phyloP scores from a whole-genome alignment of 2,888 invertebrate species.

The Agelastica alni region DNA sequence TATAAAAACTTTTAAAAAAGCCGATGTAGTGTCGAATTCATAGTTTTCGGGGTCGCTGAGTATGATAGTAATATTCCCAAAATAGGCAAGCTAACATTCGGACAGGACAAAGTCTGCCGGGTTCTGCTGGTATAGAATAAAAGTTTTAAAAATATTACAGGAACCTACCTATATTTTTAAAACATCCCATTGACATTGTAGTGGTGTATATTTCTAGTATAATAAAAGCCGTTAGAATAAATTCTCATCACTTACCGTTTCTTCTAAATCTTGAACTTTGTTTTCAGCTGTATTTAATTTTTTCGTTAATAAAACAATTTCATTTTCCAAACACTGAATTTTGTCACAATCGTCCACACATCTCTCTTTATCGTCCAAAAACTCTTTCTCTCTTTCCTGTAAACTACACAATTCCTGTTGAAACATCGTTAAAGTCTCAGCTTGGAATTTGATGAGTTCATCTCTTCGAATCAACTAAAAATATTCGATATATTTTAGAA shows the following conservation, averaged over 20 bases:
- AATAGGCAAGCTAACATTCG: no score
- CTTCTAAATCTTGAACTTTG: conserved; percentile 43
- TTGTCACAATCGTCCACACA: conserved; percentile 34
- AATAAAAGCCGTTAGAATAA: no score
- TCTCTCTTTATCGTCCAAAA: conserved; percentile 36
- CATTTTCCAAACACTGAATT: conserved; percentile 43
- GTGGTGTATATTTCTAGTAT: no score
- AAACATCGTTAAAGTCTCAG: conserved; percentile 38
- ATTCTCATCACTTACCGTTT: conserved; percentile 49
- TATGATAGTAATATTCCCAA: no score
- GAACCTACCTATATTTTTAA: no score
- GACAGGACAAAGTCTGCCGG: no score
- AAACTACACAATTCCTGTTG: conserved; percentile 42
- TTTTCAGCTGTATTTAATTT: conserved; percentile 31
- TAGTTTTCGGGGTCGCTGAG: no score
- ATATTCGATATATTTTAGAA: neutral
- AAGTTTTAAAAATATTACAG: no score
- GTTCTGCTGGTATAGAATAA: no score
- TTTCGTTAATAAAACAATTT: conserved; percentile 44
- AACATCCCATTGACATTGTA: no score
- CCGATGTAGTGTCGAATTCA: no score
- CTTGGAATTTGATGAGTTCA: conserved; percentile 41
- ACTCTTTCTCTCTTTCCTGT: conserved; percentile 30
- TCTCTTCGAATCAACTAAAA: conserved; percentile 38
- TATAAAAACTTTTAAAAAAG: no score